phyloP scores from a whole-genome alignment of 2,888 invertebrate species.

The Adelognathus sp. region DNA sequence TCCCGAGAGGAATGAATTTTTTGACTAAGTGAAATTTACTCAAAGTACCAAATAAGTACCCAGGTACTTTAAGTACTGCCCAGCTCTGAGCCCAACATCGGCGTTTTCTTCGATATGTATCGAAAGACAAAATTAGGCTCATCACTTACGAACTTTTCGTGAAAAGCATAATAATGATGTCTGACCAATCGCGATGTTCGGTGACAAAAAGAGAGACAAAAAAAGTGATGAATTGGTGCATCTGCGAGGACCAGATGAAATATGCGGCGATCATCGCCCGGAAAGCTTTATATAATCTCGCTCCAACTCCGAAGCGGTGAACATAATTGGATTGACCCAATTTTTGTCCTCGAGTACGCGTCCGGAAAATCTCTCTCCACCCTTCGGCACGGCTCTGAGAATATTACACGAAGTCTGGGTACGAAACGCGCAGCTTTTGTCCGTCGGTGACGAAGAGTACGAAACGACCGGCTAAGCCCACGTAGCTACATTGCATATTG shows the following conservation, averaged over 20 bases:
- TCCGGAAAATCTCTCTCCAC: slow-evolving; percentile 16
- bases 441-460: neutral
- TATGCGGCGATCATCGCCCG: slow-evolving; percentile 38
- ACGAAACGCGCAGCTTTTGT: slow-evolving; percentile 58
- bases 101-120: too few species aligned
- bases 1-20: too few species aligned
- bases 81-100: too few species aligned
- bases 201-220: too few species aligned
- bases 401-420: slow-evolving; percentile 61
- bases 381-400: slow-evolving; percentile 39
- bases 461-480: neutral
- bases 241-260: slow-evolving; percentile 42
- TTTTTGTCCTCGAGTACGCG: slow-evolving; percentile 63
- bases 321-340: slow-evolving; percentile 67
- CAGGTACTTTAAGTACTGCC: too few species aligned
- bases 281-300: slow-evolving; percentile 36
- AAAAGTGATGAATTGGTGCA: too few species aligned
- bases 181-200: too few species aligned
- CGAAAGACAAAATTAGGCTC: too few species aligned
- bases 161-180: too few species aligned
- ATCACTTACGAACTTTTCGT: too few species aligned
- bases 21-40: too few species aligned
- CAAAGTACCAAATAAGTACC: too few species aligned
- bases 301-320: slow-evolving; percentile 54
- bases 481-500: slow-evolving; percentile 40